Base-by-base conservation (phyloP, 2,797 vertebrate genomes). In the Sebastiscus albofasciatus region DNA sequence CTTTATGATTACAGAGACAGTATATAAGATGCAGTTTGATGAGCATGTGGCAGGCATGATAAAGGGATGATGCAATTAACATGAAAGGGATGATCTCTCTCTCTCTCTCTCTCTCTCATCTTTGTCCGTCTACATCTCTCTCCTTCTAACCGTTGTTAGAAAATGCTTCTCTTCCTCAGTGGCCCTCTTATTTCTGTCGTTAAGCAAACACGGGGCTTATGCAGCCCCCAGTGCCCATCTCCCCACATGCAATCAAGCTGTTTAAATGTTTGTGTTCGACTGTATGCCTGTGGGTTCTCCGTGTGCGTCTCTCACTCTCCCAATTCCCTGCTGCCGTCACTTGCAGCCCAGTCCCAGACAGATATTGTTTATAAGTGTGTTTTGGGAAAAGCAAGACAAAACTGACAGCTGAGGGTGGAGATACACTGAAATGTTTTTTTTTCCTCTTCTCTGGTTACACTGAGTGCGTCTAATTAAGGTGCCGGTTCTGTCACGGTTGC, bases 251-350 rank as follows among this genome's bases (percentile, higher is more conserved):
- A 89, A 90, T 93, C 92, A 90, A 89, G 92, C 91, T 92, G 87
- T 95, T 93, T 93, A 90, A 91, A 93, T 94, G 92, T 95, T 95
- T 94, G 90, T 92, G 88, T 88, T 93, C 76, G 84, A 87, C 81
- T 77, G 76, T 80, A 82, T 68, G 81, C 58, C 77, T 91, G 67
- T 83, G 87, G 72, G 72, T 67, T 71, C 24, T 78, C 34, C 76
- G 12, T 65, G 24, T 70, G 68, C 67, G 73, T 88, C 52, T 72
- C 34, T 75, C 54, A 24, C 16, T 65, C 59, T 80, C 36, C 34
- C 58, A 29, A 1, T 80, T 36, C 79, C 60, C 39, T 60, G 65
- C 76, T 61, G 54, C 71, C 79, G 71, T 83, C 85, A 83, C 54
- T 87, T 46, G 31, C 33, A 83, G 56, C 78, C 58, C 58, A 33